A percentile compares a stretch with the other conserved stretches of the same genome.
phyloP scores from a whole-genome alignment of 2,888 invertebrate genomes.

The Blomia tropicalis region DNA sequence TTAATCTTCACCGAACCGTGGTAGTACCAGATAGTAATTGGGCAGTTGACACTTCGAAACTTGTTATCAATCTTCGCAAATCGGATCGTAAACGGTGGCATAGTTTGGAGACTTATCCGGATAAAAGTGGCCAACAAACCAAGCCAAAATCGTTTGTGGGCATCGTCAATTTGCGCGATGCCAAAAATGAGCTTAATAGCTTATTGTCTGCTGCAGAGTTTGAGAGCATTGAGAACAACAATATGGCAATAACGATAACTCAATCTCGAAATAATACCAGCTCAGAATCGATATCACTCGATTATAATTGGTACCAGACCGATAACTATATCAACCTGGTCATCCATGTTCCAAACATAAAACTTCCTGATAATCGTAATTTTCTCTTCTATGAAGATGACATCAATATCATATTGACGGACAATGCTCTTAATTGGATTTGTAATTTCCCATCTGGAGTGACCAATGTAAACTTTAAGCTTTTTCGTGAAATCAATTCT shows the following conservation, averaged over 20 bases:
- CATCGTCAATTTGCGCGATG: constrained; percentile 16
- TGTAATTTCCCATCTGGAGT: constrained; percentile 6
- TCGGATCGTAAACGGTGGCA: constrained; percentile 26
- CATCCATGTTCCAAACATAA: constrained; percentile 20
- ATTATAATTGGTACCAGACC: constrained; percentile 23
- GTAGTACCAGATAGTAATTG: constrained; percentile 25
- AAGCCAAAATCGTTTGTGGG: constrained; percentile 19
- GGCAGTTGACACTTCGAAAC: constrained; percentile 25
- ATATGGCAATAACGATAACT: neutral
- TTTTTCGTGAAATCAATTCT: constrained; percentile 17
- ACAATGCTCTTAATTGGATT: constrained; percentile 14
- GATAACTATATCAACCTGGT: constrained; percentile 13
- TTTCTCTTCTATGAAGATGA: constrained; percentile 19
- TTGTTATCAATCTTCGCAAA: constrained; percentile 25
- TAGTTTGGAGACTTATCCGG: constrained; percentile 24
- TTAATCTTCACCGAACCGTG: constrained; percentile 25
- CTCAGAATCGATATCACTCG: neutral
- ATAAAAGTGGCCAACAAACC: constrained; percentile 20
- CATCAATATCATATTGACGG: constrained; percentile 17
- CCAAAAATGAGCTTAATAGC: constrained; percentile 19
- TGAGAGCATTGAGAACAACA: constrained; percentile 1
- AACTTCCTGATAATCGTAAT: neutral
- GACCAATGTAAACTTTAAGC: constrained; percentile 19
- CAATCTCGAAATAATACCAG: neutral
- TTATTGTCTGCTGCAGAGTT: constrained; percentile 11